phyloP scores from a whole-genome alignment of 1,140 invertebrate genomes.

The Archegozetes longisetosus region DNA sequence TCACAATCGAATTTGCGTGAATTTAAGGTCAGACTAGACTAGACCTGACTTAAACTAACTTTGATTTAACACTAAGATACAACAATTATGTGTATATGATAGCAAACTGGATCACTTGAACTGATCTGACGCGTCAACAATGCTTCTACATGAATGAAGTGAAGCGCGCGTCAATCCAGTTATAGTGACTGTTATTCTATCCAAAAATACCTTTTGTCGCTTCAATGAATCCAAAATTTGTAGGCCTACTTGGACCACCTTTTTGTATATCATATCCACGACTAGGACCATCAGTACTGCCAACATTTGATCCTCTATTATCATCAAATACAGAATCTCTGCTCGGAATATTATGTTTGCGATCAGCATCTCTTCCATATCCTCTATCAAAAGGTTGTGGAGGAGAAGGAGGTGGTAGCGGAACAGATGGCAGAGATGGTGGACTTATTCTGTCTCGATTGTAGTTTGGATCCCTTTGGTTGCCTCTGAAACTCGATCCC shows the following conservation, averaged over 20 bases:
- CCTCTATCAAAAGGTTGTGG: background rate
- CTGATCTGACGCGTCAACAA: too few relatives aligned
- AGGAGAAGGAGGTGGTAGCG: background rate
- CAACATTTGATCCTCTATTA: background rate
- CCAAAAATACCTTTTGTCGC: background rate
- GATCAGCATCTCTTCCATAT: background rate
- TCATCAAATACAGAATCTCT: background rate
- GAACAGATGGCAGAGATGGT: background rate
- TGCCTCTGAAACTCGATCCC: background rate
- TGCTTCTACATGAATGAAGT: too few relatives aligned
- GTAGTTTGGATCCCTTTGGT: background rate
- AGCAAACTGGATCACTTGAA: too few relatives aligned
- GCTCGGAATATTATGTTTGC: background rate
- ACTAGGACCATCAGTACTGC: background rate
- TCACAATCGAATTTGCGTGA: too few relatives aligned
- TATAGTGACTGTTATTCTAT: too few relatives aligned
- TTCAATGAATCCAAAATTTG: background rate
- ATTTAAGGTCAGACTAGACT: too few relatives aligned
- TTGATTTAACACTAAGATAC: too few relatives aligned
- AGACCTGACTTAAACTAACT: too few relatives aligned
- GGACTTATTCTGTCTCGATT: background rate
- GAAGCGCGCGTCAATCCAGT: too few relatives aligned
- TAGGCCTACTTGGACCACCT: background rate
- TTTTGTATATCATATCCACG: background rate
- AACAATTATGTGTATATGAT: too few relatives aligned